Evolutionary conservation across 1,140 invertebrate species (phyloP), one percentile per base, ranked within the genome.

Genomic region (Rhyacophila brunnea): DNA sequence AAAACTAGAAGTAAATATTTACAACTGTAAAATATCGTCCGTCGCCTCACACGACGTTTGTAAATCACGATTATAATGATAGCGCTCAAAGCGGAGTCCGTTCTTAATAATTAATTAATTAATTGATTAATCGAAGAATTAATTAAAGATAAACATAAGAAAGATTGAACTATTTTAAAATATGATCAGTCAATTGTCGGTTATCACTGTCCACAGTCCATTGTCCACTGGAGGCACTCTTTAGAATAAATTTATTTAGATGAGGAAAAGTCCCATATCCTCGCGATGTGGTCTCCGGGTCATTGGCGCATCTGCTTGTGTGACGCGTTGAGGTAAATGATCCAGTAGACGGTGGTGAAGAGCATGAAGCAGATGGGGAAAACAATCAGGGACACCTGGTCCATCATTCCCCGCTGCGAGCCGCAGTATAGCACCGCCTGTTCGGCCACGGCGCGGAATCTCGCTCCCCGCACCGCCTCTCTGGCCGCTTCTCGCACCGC

Each of bases 321-420:
- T 0, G 81, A 80, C 67, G 81, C 81, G 67, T 70, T 82, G 10
- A 83, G 71, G 71, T 88, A 89, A 28, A 83, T 80, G 44, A 83
- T 81, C 87, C 88, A 90, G 69, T 89, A 90, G 51, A 84, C 77
- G 6, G 86, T 72, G 44, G 86, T 83, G 61, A 88, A 85, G 0
- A 86, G 68, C 1, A 82, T 64, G 71, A 89, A 90, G 54, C 82
- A 82, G 13, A 87, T 62, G 0, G 88, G 88, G 68, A 91, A 91
- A 5, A 87, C 60, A 51, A 87, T 80, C 35, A 89, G 77, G 7
- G 82, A 82, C 55, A 79, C 80, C 67, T 80, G 78, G 66, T 84
- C 82, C 36, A 84, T 69, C 14, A 74, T 74, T 4, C 81, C 81
- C 40, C 81, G 69, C 64, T 81, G 80, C 28, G 80, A 80, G 51